Percentiles rank a stretch among this genome's conserved stretches.
phyloP scores from a whole-genome alignment of 2,113 vertebrate species.

The Chlamydotis undulata region DNA sequence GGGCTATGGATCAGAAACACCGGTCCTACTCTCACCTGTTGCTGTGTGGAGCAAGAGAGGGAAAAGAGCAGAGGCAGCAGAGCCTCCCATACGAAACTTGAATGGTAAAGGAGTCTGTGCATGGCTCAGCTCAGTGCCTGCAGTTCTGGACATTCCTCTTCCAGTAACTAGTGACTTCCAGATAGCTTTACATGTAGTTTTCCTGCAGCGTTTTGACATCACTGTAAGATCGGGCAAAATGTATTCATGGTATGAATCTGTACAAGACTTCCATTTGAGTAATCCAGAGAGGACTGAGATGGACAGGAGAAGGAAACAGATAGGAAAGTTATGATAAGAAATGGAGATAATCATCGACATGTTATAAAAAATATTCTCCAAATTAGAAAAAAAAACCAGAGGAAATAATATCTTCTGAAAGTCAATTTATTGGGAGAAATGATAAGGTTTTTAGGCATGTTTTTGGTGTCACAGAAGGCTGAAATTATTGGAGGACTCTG shows the following conservation, averaged over 20 bases:
- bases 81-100: neutral
- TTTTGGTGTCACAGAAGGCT: neutral
- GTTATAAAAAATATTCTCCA: neutral
- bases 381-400: neutral
- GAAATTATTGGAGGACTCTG: neutral
- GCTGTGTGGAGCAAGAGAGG: neutral
- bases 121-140: neutral
- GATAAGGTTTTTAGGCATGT: neutral
- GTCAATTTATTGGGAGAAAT: neutral
- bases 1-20: neutral
- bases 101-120: neutral
- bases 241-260: neutral
- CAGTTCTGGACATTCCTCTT: neutral
- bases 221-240: neutral
- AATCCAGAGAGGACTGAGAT: neutral
- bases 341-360: neutral
- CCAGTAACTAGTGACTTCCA: neutral
- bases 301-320: neutral
- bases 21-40: neutral
- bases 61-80: neutral
- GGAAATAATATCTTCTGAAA: neutral
- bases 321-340: neutral
- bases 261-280: neutral
- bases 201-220: neutral
- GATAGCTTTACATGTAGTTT: neutral